Percentiles rank a stretch among this genome's conserved stretches.
phyloP scores from a whole-genome alignment of 2,888 invertebrate genomes.

The Drosophila ustulata region DNA sequence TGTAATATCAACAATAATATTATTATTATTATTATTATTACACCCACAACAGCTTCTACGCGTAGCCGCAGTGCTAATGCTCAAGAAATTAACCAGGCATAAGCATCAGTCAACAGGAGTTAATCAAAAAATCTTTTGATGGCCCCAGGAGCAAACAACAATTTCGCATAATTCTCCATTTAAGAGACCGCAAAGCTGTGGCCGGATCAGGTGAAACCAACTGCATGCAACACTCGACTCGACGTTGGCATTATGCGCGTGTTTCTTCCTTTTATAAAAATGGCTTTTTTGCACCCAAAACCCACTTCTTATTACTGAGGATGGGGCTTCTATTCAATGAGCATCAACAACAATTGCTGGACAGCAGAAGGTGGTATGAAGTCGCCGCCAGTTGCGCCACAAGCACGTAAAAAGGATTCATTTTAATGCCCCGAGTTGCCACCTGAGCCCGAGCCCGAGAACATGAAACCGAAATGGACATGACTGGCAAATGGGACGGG shows the following conservation, averaged over 20 bases:
- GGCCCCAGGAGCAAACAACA: constrained; percentile 11
- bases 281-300: constrained; percentile 13
- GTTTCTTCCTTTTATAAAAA: constrained; percentile 33
- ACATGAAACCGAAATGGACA: constrained; percentile 43
- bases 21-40: constrained; percentile 15
- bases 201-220: constrained; percentile 18
- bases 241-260: neutral
- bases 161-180: constrained; percentile 24
- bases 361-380: constrained; percentile 13
- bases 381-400: constrained; percentile 30
- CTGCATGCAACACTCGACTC: constrained; percentile 15
- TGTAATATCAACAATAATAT: neutral
- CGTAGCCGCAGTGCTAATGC: neutral
- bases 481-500: constrained; percentile 19
- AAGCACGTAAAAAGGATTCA: constrained; percentile 71
- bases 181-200: constrained; percentile 10
- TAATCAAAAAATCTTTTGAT: constrained; percentile 25
- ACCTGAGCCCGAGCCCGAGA: constrained; percentile 28
- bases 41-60: neutral
- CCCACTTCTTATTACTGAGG: neutral
- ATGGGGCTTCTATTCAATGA: constrained; percentile 45
- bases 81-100: constrained; percentile 1
- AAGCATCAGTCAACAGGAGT: constrained; percentile 22
- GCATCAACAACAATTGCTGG: constrained; percentile 53
- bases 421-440: constrained; percentile 54